Evolutionary conservation across 2,888 invertebrate genomes (phyloP).

Genomic region (Xestoiulus laeticollis): DNA sequence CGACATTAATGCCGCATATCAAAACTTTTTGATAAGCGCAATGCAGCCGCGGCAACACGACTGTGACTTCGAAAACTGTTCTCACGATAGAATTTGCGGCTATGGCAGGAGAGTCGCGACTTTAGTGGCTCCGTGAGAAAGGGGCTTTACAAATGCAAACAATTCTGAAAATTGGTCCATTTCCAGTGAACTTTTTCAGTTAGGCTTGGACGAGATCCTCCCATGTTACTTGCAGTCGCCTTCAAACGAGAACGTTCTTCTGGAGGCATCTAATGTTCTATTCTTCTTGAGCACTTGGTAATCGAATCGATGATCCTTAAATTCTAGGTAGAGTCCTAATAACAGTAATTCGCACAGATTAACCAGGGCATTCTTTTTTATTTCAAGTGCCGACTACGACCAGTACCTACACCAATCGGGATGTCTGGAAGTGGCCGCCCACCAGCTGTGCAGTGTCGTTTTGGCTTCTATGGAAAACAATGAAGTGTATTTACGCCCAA

Average conservation of each 20-base stretch:
- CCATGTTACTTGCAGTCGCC: constrained; percentile 1
- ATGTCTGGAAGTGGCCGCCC: background rate
- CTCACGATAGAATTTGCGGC: too few relatives aligned
- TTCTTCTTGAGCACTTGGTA: constrained; percentile 49
- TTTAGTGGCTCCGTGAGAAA: too few relatives aligned
- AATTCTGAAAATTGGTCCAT: background rate
- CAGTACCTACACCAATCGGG: constrained; percentile 27
- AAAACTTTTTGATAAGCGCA: too few relatives aligned
- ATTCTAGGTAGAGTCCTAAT: too few relatives aligned
- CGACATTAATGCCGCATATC: too few relatives aligned
- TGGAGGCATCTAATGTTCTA: constrained; percentile 44
- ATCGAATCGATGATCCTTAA: background rate
- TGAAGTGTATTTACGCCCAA: background rate
- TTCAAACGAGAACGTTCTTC: constrained; percentile 1
- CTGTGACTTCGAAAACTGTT: too few relatives aligned
- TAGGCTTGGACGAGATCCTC: constrained; percentile 13
- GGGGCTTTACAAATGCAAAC: too few relatives aligned
- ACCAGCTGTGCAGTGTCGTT: background rate
- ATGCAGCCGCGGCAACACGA: too few relatives aligned
- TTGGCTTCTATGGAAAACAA: constrained; percentile 21
- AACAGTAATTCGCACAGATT: too few relatives aligned
- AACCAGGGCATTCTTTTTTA: background rate
- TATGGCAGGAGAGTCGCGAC: too few relatives aligned
- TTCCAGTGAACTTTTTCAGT: constrained; percentile 48
- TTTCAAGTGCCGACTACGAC: constrained; percentile 28